Base-by-base conservation (phyloP, 2,888 invertebrate genomes). In the Hypolimnas misippus region DNA sequence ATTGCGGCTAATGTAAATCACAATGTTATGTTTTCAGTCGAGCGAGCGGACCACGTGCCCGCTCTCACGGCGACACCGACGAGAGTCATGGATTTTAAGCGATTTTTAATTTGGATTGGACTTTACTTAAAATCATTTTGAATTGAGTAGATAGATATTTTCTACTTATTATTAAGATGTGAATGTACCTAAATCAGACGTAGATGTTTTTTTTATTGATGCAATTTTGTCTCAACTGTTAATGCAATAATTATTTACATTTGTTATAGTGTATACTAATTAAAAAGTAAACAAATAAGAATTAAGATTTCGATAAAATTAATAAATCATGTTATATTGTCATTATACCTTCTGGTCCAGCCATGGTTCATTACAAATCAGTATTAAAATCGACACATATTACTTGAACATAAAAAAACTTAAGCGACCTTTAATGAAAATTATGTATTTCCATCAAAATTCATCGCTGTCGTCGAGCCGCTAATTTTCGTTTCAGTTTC, bases 1-100 rank as follows among this genome's bases (percentile, higher is more conserved):
- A 76, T 81, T 76, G 76, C 72, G 73, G 75, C 75, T 82, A 82
- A 86, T 85, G 76, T 78, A 78, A 86, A 87, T 87, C 81, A 79
- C 83, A 83, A 83, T 79, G 84, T 83, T 84, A 78, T 73, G 74
- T 81, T 83, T 82, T 78, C 82, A 76, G 72, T 44, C 65, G 73
- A 71, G 67, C 68, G 80, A 63, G 63, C 85, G 5, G n/a, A 46
- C 21, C 44, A 84, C 81, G 77, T 86, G 87, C 44, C n/a, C 31
- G 54, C 70, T 86, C 86, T 71, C 87, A 86, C 81, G 76, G 38
- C 62, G 50, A 50, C 62, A 50, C 53, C 38, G 53, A 35, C 54
- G 14, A 50, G 19, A 17, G 12, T 46, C 21, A 12, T 21, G 44
- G 19, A 40, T 51, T 33, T 42, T 46, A 25, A 59, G 21, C 33